Base-by-base conservation (phyloP, 2,888 invertebrate genomes). In the Spatulosminthurus flaviceps region DNA sequence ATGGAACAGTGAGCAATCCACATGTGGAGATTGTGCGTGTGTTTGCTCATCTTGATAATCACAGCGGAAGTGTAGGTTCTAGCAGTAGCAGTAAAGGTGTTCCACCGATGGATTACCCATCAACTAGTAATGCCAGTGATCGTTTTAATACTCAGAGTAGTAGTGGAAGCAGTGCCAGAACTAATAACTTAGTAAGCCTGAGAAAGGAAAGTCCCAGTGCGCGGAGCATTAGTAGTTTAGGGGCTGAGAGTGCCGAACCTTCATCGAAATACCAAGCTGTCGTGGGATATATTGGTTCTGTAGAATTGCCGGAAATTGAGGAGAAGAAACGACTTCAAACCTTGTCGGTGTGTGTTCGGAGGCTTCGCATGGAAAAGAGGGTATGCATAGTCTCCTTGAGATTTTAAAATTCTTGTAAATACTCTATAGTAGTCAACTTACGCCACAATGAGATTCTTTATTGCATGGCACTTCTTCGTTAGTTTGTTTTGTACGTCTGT, bases 231-330 rank as follows among this genome's bases (percentile, higher is more conserved):
- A 81, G 76, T 26, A 77, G 78, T 72, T 43, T 79, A 74, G 77
- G 70, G 16, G 69, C 71, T 42, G 78, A 78, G 16, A 73, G 72
- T 69, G 41, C 43, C 16, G 74, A 70, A 21, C 43, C 71, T n/a
- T 22, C 43, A 29, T 60, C 76, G 19, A 80, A 84, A 42, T 87
- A 87, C 86, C 92, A 94, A 84, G 94, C 94, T 0, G 92, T 98
- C 1, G 95, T 98, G 0, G 97, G 97, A 0, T 98, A 98, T 88
- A 90, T 98, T 71, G 97, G 97, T 26, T 97, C 97, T 0, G 96
- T 98, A 82, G 97, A 97, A 88, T 96, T 97, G 90, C 97, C 97
- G 0, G 87, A 88, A 79, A 88, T 88, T 74, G 84, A 83, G 93
- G 93, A 87, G 93, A 94, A 84, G 90, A 94, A 66, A 90, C 93